Evolutionary conservation across 2,113 vertebrate species (phyloP), one percentile per base, ranked within the genome.

Genomic region (Pseudolaguvia tuberculata): DNA sequence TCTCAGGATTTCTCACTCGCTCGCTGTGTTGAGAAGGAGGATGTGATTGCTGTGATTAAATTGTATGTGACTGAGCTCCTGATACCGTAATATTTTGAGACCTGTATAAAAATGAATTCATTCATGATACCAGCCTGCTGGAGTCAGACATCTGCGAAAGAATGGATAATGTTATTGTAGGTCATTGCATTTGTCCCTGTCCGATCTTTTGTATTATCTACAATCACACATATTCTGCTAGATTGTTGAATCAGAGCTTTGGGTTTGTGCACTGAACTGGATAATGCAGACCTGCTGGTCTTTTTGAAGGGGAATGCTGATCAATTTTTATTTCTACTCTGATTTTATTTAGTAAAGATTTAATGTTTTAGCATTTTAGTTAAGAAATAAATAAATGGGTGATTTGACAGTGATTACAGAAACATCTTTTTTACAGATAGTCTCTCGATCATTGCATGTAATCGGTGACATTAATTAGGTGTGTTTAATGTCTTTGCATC

Each of bases 401-500:
- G 31, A 11, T 58, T 68, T 58, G 31, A 35, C 47, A 58, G 59
- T 72, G 14, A 62, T 8, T 55, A 42, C 3, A 45, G 18, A 17
- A 21, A 45, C 50, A 42, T 68, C 17, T 23, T 20, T 31, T 50
- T 75, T 21, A 31, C 35, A 56, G 52, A 23, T 48, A 5, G 6
- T 42, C n/a, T n/a, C 18, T 48, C 27, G 21, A 27, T 74, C 18
- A 58, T 76, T 68, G 42, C 20, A 21, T 59, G 15, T 21, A 52
- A 77, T 23, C 5, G 4, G 6, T 25, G 11, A 12, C 15, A 47
- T 7, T 50, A 47, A 58, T 45, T 53, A 3, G 50, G 29, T 62
- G 20, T 68, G 4, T 73, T 55, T 58, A 42, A 72, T 72, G 21
- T 51, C 51, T 83, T 84, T 87, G 58, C 73, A 47, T 83, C 68